Base-by-base conservation (phyloP, 2,888 invertebrate species). In the Drosophila affinis region DNA sequence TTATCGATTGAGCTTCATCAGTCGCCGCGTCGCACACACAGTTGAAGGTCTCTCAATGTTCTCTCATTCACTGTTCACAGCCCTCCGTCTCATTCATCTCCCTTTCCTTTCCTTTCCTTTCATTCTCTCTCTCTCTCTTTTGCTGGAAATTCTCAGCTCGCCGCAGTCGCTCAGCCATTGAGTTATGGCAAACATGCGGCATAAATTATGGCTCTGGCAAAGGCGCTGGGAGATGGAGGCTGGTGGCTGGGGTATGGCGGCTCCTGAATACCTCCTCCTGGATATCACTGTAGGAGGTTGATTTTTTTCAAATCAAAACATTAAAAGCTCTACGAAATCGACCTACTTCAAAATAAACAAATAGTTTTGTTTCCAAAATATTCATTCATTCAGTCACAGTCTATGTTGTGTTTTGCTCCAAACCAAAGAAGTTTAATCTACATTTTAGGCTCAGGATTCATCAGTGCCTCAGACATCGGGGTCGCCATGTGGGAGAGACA, bases 181-280 rank as follows among this genome's bases (percentile, higher is more conserved):
- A 85, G 87, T 85, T 85, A 85, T 85, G 88, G 87, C 81, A 88
- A 85, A 79, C 87, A 85, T 88, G 87, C 81, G 79, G 87, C 84
- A 85, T 88, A 85, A 85, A 88, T 85, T 88, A 88, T 87, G 81
- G 76, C 77, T 67, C 81, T 72, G 62, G 75, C 79, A 72, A 76
- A 56, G 77, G 68, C 72, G 79, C 72, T 67, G 68, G 29, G 47
- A 24, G 2, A 7, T 29, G 21, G 21, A 44, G 24, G 2, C 27
- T 27, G 21, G 21, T 10, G 39, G n/a, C 10, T 14, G 45, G 5
- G 18, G n/a, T 17, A 18, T 45, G 10, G 29, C 32, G 45, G 32
- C 14, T 17, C 45, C 32, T 46, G 44, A 14, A 7, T n/a, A n/a
- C n/a, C n/a, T n/a, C n/a, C n/a, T n/a, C n/a, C n/a, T n/a, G 39